A percentile compares a stretch with the other conserved stretches of the same genome.
These are phyloP conservation scores for Andrena cerasifolii DNA, from an alignment of 1,140 invertebrate species.

Conservation along the genomic window DNA sequence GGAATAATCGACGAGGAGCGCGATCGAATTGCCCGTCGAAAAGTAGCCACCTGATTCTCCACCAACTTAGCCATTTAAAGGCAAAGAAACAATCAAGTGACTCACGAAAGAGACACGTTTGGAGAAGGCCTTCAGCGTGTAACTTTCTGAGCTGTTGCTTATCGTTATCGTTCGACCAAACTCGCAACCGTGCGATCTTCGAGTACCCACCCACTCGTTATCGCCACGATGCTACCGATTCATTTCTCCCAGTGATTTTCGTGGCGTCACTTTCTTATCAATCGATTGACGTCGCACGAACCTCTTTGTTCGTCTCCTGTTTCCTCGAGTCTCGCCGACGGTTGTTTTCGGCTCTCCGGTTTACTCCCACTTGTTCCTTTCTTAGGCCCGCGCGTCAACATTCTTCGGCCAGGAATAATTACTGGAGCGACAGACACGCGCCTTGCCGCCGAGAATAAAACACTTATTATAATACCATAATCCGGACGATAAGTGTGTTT, in stretches of 20 bases:
- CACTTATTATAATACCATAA: constrained; percentile 56
- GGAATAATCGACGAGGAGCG: constrained; percentile 10
- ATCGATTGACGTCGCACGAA: no score
- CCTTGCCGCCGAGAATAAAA: constrained; percentile 39
- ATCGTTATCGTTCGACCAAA: constrained; percentile 43
- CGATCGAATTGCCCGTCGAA: constrained; percentile 10
- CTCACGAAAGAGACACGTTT: background rate
- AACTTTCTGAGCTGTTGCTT: constrained; percentile 15
- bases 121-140: background rate
- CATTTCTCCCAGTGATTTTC: background rate
- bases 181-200: constrained; percentile 3
- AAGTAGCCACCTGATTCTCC: no score
- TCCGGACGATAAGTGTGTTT: constrained; percentile 39
- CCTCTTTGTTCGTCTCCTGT: no score
- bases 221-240: constrained; percentile 15
- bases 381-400: no score
- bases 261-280: background rate
- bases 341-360: no score
- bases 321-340: no score
- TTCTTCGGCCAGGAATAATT: background rate
- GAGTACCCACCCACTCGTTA: constrained; percentile 13
- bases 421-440: constrained; percentile 1
- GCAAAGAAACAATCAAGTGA: background rate
- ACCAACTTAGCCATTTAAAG: no score
- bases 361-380: no score